Evolutionary conservation across 2,797 vertebrate species (phyloP).

Genomic region (Loris lydekkerianus): DNA sequence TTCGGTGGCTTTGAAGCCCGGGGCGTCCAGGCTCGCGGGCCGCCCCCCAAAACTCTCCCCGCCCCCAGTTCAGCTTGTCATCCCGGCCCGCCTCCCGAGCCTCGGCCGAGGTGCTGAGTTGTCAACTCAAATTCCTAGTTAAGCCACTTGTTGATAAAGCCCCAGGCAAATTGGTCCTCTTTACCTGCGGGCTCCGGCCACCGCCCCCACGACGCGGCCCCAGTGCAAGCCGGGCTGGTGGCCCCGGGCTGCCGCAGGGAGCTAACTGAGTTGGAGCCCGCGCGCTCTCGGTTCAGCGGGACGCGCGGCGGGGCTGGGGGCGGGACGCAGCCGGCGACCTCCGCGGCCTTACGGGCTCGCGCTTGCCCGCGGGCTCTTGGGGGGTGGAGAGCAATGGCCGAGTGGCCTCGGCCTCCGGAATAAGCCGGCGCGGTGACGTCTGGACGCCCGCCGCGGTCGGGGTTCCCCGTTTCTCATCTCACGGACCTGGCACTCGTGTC

Average conservation of each 20-base stretch:
- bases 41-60: not conserved
- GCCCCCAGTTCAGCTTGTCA: not conserved
- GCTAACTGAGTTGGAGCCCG: not conserved
- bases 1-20: not conserved
- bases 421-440: not conserved
- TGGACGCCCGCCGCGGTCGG: fast-evolving
- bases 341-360: not conserved
- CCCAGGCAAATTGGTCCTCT: not conserved
- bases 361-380: not conserved
- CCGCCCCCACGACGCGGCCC: not conserved
- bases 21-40: not conserved
- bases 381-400: fast-evolving
- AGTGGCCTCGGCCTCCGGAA: not conserved
- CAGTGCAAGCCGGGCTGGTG: not conserved
- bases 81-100: not conserved
- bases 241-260: not conserved
- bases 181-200: constrained; percentile 68
- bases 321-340: not conserved
- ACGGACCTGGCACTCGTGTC: fast-evolving
- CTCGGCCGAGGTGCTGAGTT: constrained; percentile 30
- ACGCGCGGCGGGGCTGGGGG: not conserved
- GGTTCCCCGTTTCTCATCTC: not conserved
- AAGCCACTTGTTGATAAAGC: constrained; percentile 72
- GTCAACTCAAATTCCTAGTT: constrained; percentile 69
- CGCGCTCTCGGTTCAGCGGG: fast-evolving